Base-by-base conservation (phyloP, 2,888 invertebrate genomes). In the Leucoma salicis region DNA sequence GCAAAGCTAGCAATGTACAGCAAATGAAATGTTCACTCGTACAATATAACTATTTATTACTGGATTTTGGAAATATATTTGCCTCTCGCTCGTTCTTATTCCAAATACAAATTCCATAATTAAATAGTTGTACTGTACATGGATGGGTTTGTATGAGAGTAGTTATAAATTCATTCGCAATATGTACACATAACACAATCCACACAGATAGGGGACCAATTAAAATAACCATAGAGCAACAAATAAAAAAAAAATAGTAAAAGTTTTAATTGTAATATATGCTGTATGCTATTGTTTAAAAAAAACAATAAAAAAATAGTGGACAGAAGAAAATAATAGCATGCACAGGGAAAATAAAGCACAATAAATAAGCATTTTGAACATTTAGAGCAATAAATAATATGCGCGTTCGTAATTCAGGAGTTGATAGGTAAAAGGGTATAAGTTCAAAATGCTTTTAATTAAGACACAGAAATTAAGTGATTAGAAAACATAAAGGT, bases 161-260 rank as follows among this genome's bases (percentile, higher is more conserved):
- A 14, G 15, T 41, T 39, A 46, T 52, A 50, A 57, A 59, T 46
- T 57, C 48, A 46, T 54, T 52, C 45, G 45, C 47, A 42, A 57
- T 67, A 74, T 71, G 51, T 72, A 82, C 81, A 83, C 82, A 84
- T 66, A 75, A 84, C 84, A 84, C 83, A 81, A 74, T 70, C 81
- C 82, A 83, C 82, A 78, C 53, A 60, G 34, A 63, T 41, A 44
- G 51, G 35, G 40, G 39, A 44, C 46, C 39, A 15, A 49, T 29
- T 28, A 56, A 35, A 53, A 45, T 46, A 42, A 49, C 46, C 50
- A 52, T 34, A 49, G 18, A 46, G 31, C 13, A 14, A 2, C 37
- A 39, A 39, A 24, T 29, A 44, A 42, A 15, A 35, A 41, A 46
- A 45, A 33, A 31, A 35, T 39, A 33, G n/a, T 4, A 18, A 31